Base-by-base conservation (phyloP, 2,888 invertebrate species). In the Chymomyza procnemis region DNA sequence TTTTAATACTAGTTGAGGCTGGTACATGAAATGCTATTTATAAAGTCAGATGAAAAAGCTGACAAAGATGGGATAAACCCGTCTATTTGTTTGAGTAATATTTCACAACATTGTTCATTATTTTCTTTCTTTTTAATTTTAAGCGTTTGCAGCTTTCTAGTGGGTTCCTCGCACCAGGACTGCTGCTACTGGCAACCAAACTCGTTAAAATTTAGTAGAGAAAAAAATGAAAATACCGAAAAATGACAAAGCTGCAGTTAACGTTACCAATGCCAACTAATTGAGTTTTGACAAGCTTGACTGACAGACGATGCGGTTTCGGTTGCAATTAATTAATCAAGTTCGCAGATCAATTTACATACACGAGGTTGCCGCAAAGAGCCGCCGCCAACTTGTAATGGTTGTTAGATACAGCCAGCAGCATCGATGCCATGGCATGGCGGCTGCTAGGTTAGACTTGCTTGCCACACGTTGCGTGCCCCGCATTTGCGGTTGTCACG, bases 271-370 rank as follows among this genome's bases (percentile, higher is more conserved):
- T 65, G 63, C 46, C 67, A 69, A 73, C 76, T 79, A 79, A 79
- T 78, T 79, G 74, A 78, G 78, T 71, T 67, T 41, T 41, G 50
- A 63, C 79, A 70, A 76, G 46, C 58, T 58, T 61, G 19, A 46
- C 64, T 79, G 34, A 41, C 34, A 41, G 34, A 41, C 12, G 34
- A 26, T 41, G 34, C 12, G 34, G 34, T 41, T 41, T 41, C 34
- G 34, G 34, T 41, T 41, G 78, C 70, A 80, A 85, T 83, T 87
- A 85, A 87, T 83, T 85, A 86, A 87, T 87, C 82, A 74, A 85
- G 82, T 81, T 72, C 72, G 66, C 78, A 76, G 83, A 83, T 83
- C 85, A 70, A 87, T 83, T 83, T 85, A 85, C 83, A 87, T 73
- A 85, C 83, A 87, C 71, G 64, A 58, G 64, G 63, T 64, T 63